Conservation (phyloP, 1,140 invertebrate species). For the Macrobrachium nipponense region DNA sequence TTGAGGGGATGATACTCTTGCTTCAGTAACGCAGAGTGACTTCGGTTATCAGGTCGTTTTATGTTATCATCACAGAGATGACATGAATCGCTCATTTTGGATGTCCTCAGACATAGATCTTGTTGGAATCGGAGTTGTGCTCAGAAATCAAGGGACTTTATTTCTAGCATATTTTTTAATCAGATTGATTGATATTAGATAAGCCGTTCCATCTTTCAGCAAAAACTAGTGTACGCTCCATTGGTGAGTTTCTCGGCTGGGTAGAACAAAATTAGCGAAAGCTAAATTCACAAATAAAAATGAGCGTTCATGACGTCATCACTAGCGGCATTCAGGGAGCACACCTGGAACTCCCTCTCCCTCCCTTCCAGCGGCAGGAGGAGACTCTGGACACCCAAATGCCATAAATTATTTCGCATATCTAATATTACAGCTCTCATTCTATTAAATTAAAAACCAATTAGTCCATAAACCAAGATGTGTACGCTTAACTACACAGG, state of each 20-base stretch:
- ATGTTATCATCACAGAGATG: background rate
- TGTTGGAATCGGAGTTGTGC: constrained; percentile 19
- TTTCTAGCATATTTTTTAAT: constrained; percentile 1
- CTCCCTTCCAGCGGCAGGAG: background rate
- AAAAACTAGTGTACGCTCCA: too few species aligned
- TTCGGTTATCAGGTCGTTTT: too few species aligned
- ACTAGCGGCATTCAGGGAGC: constrained; percentile 7
- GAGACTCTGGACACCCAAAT: background rate
- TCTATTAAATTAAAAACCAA: too few species aligned
- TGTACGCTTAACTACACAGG: too few species aligned
- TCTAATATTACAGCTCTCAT: too few species aligned
- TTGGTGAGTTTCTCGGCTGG: too few species aligned
- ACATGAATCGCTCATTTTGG: background rate
- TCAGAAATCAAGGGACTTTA: background rate
- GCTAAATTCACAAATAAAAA: background rate
- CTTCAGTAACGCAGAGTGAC: background rate
- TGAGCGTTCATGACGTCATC: constrained; percentile 25
- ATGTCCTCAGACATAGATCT: background rate
- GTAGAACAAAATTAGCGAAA: too few species aligned
- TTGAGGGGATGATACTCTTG: background rate
- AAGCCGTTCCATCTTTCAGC: too few species aligned
- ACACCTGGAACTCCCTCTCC: constrained; percentile 27
- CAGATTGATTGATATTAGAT: too few species aligned
- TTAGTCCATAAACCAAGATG: too few species aligned
- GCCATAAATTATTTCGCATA: too few species aligned